Percentiles rank a stretch among this genome's conserved stretches.
phyloP scores from a whole-genome alignment of 2,888 invertebrate genomes.

The Leucania comma region DNA sequence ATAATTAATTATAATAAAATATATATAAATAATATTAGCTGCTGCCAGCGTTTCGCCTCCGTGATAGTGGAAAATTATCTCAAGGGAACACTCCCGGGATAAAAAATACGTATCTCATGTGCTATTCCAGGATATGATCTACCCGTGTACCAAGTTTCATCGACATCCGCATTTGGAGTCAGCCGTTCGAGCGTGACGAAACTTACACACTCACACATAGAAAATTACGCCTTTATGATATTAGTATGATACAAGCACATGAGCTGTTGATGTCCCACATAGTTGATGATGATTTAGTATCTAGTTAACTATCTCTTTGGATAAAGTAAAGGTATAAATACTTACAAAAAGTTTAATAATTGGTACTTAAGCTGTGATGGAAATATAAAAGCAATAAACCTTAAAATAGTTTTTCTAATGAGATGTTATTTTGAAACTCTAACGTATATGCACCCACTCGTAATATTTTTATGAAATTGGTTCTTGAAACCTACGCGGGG shows the following conservation, averaged over 20 bases:
- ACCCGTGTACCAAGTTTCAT: too few relatives aligned
- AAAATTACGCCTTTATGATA: background rate
- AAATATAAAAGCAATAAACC: slow-evolving; percentile 18
- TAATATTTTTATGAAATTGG: slow-evolving; percentile 32
- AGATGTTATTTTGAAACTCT: slow-evolving; percentile 26
- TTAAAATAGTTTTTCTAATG: slow-evolving; percentile 22
- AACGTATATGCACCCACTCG: slow-evolving; percentile 20
- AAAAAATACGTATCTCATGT: too few relatives aligned
- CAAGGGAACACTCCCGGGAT: too few relatives aligned
- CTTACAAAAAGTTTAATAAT: background rate
- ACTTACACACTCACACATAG: too few relatives aligned
- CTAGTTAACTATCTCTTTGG: background rate
- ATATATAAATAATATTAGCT: too few relatives aligned
- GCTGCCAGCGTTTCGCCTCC: too few relatives aligned
- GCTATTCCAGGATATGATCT: too few relatives aligned
- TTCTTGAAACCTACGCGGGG: slow-evolving; percentile 28
- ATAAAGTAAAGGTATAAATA: slow-evolving; percentile 11
- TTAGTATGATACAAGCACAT: background rate
- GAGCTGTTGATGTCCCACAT: too few relatives aligned
- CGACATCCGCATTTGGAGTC: too few relatives aligned
- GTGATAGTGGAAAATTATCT: too few relatives aligned
- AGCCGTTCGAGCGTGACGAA: too few relatives aligned
- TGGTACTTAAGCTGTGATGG: slow-evolving; percentile 9
- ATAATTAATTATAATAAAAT: slow-evolving; percentile 14
- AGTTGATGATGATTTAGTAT: too few relatives aligned